A percentile compares a stretch with the other conserved stretches of the same genome.
phyloP scores from a whole-genome alignment of 92 coral and sea anemone genomes.

The Actinostola sp. region DNA sequence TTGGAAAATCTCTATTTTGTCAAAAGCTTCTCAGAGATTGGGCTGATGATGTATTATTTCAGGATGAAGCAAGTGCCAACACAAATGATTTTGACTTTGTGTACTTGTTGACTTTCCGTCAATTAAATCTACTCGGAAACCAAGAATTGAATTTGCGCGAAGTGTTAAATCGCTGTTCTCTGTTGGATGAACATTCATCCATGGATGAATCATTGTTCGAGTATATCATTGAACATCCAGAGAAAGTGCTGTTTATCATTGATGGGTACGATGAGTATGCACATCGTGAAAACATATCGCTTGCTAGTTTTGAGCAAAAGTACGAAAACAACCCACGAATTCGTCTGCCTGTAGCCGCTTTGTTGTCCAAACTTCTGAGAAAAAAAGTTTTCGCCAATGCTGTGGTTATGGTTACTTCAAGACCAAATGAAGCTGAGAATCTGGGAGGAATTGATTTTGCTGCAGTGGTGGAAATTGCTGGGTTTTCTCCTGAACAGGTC shows the following conservation, averaged over 20 bases:
- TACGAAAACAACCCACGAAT: constrained; percentile 15
- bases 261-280: constrained; percentile 59
- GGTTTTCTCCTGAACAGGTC: constrained; percentile 48
- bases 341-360: constrained; percentile 37
- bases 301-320: constrained; percentile 2
- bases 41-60: constrained; percentile 10
- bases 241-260: constrained; percentile 35
- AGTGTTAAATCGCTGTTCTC: constrained; percentile 9
- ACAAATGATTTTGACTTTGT: constrained; percentile 21
- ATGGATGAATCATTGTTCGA: constrained; percentile 33
- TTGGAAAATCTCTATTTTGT: constrained; percentile 53
- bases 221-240: constrained; percentile 24
- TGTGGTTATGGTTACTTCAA: constrained; percentile 34
- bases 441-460: constrained; percentile 24
- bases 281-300: constrained; percentile 1
- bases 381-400: constrained; percentile 26
- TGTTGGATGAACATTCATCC: constrained; percentile 3
- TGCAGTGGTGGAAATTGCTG: constrained; percentile 17
- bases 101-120: constrained; percentile 34
- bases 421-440: constrained; percentile 53
- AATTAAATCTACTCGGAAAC: constrained; percentile 3
- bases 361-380: constrained; percentile 35
- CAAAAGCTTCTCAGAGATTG: constrained; percentile 5
- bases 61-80: neutral
- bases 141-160: neutral